Evolutionary conservation across 2,113 vertebrate genomes (phyloP), one percentile per base, ranked within the genome.

Genomic region (Salvelinus fontinalis): DNA sequence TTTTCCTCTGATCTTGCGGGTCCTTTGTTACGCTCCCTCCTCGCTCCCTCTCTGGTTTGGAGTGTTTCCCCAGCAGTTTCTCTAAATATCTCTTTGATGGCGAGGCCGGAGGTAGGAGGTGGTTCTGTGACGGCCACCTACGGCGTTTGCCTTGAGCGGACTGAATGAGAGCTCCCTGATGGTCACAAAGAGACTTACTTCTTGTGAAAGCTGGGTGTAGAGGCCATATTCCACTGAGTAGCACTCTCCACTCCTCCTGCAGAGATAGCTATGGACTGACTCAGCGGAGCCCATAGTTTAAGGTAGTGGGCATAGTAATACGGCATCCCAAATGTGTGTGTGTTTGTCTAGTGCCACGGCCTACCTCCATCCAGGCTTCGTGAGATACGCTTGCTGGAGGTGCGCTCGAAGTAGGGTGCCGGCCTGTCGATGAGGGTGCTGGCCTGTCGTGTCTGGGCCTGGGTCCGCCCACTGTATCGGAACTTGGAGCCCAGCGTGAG

Each of bases 401-500:
- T 92, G 2, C 96, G 93, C 5, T 95, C 89, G 27, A 97, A 97
- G 78, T 89, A 78, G 0, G 96, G 96, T 0, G 94, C 94, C 0
- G 95, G 95, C 66, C 96, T 92, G 78, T 96, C 95, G 76, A 96
- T 96, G 75, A 95, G 94, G 71, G 87, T 90, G 89, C 95, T 97
- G 1, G 95, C 95, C 81, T 96, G 93, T 0, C 93, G 92, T 0
- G 94, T 95, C 89, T 97, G 95, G 0, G 95, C 92, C 79, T 96
- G 96, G 0, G 96, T 97, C 4, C 95, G 94, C 0, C 96, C 96
- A 0, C 95, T 97, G 80, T 96, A 97, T 62, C 95, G 95, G 84
- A 97, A 97, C 90, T 94, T 96, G 44, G 95, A 97, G 26, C 96
- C 96, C 89, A 97, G 75, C 13, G 94, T 95, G 67, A 97, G 87